Conservation (phyloP, 2,113 vertebrate species). For the Rhipidura dahli region DNA sequence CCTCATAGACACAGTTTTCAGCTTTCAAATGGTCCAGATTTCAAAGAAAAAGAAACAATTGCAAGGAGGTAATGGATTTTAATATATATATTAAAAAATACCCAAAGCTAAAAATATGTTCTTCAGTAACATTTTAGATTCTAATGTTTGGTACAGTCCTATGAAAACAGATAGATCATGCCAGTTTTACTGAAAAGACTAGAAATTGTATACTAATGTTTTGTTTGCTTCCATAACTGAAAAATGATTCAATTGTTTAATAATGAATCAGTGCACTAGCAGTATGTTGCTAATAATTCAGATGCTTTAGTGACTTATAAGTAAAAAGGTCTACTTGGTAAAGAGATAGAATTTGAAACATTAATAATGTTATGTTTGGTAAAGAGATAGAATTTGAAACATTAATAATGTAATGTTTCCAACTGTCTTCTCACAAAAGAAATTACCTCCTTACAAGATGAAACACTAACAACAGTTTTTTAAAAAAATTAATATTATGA, state of each 20-base stretch:
- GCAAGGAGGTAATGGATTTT: neutral
- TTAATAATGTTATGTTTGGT: neutral
- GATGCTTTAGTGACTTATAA: neutral
- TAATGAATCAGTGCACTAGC: neutral
- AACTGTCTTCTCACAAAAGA: neutral
- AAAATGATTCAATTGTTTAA: neutral
- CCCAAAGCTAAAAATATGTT: neutral
- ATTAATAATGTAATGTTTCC: neutral
- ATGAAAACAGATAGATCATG: neutral
- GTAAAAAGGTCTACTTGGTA: neutral
- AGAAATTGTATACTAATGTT: neutral
- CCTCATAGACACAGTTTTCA: neutral
- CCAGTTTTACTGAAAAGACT: neutral
- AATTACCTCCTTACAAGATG: neutral
- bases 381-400: neutral
- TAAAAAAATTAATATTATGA: neutral
- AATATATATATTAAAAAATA: fast-evolving
- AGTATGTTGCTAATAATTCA: neutral
- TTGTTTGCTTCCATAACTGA: neutral
- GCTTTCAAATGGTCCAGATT: neutral
- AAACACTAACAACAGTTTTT: neutral
- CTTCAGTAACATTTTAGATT: neutral
- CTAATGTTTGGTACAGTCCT: neutral
- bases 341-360: neutral
- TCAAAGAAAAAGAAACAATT: neutral